Evolutionary conservation across 2,888 invertebrate species (phyloP).

Genomic region (Caenorhabditis angaria): DNA sequence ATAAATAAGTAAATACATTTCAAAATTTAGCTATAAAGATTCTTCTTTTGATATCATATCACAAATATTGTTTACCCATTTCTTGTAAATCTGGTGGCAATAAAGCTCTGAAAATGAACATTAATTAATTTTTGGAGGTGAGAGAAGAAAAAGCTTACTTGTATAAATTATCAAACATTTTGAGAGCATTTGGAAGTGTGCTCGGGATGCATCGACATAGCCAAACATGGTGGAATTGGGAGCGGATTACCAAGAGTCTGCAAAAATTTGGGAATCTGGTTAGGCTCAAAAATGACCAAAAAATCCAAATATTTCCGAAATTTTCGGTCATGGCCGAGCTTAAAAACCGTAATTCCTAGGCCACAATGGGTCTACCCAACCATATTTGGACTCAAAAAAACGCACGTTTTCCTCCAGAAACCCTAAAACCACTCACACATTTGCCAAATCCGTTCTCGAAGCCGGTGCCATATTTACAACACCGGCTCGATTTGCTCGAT

Average conservation of each 20-base stretch:
- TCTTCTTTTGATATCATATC: constrained; percentile 10
- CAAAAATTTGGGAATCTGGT: constrained; percentile 9
- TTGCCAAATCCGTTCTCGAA: constrained; percentile 79
- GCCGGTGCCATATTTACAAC: constrained; percentile 78
- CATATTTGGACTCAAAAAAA: no score
- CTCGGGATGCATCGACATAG: constrained; percentile 64
- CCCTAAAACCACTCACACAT: constrained; percentile 77
- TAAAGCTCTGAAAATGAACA: constrained; percentile 56
- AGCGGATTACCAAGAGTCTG: constrained; percentile 64
- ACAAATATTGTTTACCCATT: constrained; percentile 61
- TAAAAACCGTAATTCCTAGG: no score
- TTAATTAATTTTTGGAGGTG: constrained; percentile 7
- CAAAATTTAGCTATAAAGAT: background rate
- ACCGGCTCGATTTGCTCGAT: constrained; percentile 75
- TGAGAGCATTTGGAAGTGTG: constrained; percentile 68
- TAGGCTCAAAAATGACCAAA: background rate
- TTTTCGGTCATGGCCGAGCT: no score
- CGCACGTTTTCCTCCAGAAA: no score
- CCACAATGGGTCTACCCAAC: no score
- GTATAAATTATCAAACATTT: constrained; percentile 70
- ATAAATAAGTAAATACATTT: background rate
- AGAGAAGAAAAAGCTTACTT: constrained; percentile 17
- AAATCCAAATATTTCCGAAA: background rate
- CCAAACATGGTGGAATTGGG: constrained; percentile 70
- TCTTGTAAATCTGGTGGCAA: constrained; percentile 67